These are phyloP conservation scores for Callyntrura guangdongensis DNA, from an alignment of 2,888 invertebrate genomes.

Conservation along the genomic window DNA sequence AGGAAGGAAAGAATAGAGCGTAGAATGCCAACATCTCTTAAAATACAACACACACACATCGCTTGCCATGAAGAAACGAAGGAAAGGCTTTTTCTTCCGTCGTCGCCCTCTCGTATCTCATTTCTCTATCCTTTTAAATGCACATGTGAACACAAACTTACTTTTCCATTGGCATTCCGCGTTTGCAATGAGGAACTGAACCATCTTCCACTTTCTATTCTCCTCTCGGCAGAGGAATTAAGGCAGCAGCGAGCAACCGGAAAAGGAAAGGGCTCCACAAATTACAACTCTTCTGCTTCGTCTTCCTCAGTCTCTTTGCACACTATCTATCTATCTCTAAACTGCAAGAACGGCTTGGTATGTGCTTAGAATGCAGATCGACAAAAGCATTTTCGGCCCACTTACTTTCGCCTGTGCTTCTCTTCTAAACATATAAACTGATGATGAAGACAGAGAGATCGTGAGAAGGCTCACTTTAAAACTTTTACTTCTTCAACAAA, in stretches of 20 bases:
- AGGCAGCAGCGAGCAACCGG: constrained; percentile 66
- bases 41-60: neutral
- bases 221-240: constrained; percentile 62
- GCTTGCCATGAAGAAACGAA: neutral
- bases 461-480: constrained; percentile 25
- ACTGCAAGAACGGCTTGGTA: constrained; percentile 32
- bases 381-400: constrained; percentile 49
- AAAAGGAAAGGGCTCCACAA: constrained; percentile 66
- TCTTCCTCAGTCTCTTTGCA: constrained; percentile 26
- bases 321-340: constrained; percentile 28
- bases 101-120: neutral
- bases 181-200: constrained; percentile 38
- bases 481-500: constrained; percentile 37
- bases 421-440: neutral
- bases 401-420: constrained; percentile 42
- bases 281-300: constrained; percentile 57
- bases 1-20: constrained; percentile 48
- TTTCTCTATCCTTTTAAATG: constrained; percentile 39
- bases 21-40: neutral
- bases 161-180: constrained; percentile 25
- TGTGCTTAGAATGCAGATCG: constrained; percentile 59
- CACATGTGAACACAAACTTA: constrained; percentile 12
- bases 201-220: constrained; percentile 53
- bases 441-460: neutral
- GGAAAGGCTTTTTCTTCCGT: neutral